Evolutionary conservation across 92 coral and sea anemone species (phyloP), one percentile per base, ranked within the genome.

Genomic region (Epizoanthus stellaris): DNA sequence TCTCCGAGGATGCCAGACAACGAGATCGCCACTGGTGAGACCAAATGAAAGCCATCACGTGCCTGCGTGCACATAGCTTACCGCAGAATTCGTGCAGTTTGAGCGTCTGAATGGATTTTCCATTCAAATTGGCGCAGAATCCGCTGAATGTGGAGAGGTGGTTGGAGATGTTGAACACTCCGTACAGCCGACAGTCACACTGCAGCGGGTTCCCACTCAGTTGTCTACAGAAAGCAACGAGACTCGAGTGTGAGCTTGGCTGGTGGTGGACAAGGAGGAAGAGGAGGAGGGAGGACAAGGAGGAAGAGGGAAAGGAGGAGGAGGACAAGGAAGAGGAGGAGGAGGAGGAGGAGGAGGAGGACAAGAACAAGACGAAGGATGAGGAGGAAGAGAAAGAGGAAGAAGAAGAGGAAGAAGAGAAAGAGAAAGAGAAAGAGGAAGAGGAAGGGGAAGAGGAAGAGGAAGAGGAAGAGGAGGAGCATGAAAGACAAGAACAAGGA

Each of bases 61-160:
- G 53, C 6, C 53, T 7, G 1, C 10, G 53, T 6, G 53, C 53
- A 47, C 53, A 1, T 7, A 10, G 4, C 98, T 94, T 80, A 95
- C 98, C 91, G 81, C 98, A 95, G 85, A 90, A 90, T 4, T 95
- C 95, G 80, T 89, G 76, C 19, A 92, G 80, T 75, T 94, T 90
- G 23, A 95, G 89, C 20, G 87, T 82, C 38, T 65, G 40, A 43
- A 95, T 67, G 14, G 80, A 59, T 67, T 86, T 91, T 67, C 70
- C 88, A 43, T 91, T 90, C 53, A 93, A 62, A 75, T 86, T 83
- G 81, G 82, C 73, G 66, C 98, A 95, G 16, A 82, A 83, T 40
- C 91, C 98, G 38, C 71, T 53, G 73, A 95, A 87, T 13, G 65
- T 87, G 58, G 82, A 42, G 8, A 95, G 69, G 61, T 72, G 75